A percentile compares a stretch with the other conserved stretches of the same genome.
Evolutionary conservation across 1,140 invertebrate species (phyloP).

Genomic region (Bombus fervidus): DNA sequence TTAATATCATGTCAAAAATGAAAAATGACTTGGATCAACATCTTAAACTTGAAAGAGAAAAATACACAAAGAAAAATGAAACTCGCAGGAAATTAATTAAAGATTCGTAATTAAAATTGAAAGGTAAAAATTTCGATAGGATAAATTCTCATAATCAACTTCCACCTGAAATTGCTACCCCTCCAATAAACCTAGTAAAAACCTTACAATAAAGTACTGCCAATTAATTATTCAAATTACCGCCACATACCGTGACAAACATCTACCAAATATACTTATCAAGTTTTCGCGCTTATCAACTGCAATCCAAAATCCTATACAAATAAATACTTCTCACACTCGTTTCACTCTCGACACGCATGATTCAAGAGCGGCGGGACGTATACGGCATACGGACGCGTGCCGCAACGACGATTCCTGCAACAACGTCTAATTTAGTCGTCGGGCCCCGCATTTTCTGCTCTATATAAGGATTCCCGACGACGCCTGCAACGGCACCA

Average conservation of each 20-base stretch:
- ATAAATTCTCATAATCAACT: neutral
- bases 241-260: neutral
- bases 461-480: conserved; percentile 59
- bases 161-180: neutral
- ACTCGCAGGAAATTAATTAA: neutral
- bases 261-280: neutral
- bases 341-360: neutral
- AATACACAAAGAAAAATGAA: neutral
- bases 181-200: neutral
- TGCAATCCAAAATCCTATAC: neutral
- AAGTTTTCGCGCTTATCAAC: neutral
- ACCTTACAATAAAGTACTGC: neutral
- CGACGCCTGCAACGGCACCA: conserved; percentile 44
- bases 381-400: neutral
- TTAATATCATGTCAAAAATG: too few relatives aligned
- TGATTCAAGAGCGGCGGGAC: neutral
- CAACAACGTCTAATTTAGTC: conserved; percentile 60
- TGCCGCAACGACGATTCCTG: conserved; percentile 1
- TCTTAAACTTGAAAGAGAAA: neutral
- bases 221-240: neutral
- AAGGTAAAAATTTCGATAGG: too few relatives aligned
- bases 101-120: neutral
- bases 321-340: neutral
- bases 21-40: neutral
- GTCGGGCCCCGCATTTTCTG: conserved; percentile 46